Conservation (phyloP, 2,113 vertebrate genomes). For the Danionella cerebrum region DNA sequence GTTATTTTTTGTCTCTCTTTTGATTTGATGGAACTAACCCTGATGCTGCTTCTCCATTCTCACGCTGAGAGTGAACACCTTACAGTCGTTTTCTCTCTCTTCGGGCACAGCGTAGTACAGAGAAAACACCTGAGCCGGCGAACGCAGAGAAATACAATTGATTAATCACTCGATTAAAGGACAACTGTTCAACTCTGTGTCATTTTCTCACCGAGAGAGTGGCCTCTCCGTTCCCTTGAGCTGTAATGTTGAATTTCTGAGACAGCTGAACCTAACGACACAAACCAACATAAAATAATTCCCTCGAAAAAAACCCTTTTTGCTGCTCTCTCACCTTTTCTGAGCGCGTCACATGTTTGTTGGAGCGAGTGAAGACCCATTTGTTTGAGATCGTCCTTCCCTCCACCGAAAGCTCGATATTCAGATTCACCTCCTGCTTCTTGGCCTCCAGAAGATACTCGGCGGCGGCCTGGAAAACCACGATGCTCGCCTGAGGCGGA, state of each 20-base stretch:
- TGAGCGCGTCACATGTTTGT: slow-evolving; percentile 37
- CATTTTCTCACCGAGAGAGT: slow-evolving; percentile 56
- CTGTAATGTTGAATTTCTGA: slow-evolving; percentile 62
- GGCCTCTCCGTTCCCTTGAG: slow-evolving; percentile 66
- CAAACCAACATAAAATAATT: not conserved
- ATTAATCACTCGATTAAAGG: no score
- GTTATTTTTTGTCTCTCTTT: no score
- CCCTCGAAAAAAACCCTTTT: not conserved
- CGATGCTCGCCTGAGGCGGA: slow-evolving; percentile 70
- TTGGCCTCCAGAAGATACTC: slow-evolving; percentile 61
- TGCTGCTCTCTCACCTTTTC: slow-evolving; percentile 35
- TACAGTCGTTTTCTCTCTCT: slow-evolving; percentile 59
- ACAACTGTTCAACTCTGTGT: no score
- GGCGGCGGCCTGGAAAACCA: slow-evolving; percentile 82
- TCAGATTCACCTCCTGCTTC: slow-evolving; percentile 55
- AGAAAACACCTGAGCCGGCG: slow-evolving; percentile 65
- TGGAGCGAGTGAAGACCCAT: slow-evolving; percentile 50
- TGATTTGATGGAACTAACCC: not conserved
- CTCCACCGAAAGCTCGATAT: slow-evolving; percentile 65
- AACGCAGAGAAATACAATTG: not conserved
- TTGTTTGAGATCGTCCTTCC: slow-evolving; percentile 44
- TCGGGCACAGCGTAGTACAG: slow-evolving; percentile 67
- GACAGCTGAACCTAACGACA: slow-evolving; percentile 51
- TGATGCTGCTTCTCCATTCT: slow-evolving; percentile 12
- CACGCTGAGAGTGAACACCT: slow-evolving; percentile 61